phyloP scores from a whole-genome alignment of 2,797 vertebrate species.

The Emys orbicularis region DNA sequence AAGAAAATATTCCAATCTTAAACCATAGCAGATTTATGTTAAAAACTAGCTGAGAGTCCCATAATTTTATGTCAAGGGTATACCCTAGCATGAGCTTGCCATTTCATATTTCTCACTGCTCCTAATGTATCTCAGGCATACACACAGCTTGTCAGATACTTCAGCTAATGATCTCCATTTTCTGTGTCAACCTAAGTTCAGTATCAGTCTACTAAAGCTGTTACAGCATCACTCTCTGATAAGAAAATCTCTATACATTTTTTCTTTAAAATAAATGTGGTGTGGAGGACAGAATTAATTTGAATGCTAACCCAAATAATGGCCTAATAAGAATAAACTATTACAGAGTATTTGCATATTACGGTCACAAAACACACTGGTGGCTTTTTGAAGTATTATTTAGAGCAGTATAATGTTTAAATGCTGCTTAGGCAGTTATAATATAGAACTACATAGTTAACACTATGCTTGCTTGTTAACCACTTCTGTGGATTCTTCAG shows the following conservation, averaged over 20 bases:
- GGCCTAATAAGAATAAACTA: not conserved
- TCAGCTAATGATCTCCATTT: constrained; percentile 30
- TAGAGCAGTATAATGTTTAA: not conserved
- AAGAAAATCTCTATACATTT: not conserved
- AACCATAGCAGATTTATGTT: not conserved
- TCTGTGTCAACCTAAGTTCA: constrained; percentile 6
- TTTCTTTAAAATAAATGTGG: not conserved
- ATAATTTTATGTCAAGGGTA: constrained; percentile 15
- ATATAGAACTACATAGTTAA: not conserved
- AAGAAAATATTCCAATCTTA: not conserved
- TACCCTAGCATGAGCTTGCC: not conserved
- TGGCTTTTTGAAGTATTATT: constrained; percentile 8
- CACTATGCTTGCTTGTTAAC: constrained; percentile 83
- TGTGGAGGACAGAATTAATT: not conserved
- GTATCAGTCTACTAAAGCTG: accelerated
- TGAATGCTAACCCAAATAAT: not conserved
- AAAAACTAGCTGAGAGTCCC: not conserved
- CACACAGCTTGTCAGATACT: constrained; percentile 28
- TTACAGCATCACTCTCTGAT: not conserved
- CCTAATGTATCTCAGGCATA: constrained; percentile 24
- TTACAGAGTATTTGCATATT: not conserved
- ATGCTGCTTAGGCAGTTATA: not conserved
- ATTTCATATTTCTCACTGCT: constrained; percentile 22
- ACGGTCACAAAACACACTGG: not conserved
- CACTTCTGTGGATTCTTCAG: constrained; percentile 80